Evolutionary conservation across 2,113 vertebrate genomes (phyloP).

Genomic region (Anguilla japonica): DNA sequence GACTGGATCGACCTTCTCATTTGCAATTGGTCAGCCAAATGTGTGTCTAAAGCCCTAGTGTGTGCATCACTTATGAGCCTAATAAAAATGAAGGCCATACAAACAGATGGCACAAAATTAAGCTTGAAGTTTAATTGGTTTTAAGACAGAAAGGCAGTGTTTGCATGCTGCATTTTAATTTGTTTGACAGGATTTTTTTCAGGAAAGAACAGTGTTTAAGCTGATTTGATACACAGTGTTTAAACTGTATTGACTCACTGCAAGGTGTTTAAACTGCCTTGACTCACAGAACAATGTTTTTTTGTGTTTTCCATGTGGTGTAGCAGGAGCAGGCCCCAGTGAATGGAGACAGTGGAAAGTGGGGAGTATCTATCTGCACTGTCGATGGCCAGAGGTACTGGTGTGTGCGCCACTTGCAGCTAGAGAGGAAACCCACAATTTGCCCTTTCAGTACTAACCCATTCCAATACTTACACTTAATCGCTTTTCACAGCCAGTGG

Average conservation of each 20-base stretch:
- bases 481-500: not conserved
- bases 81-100: not conserved
- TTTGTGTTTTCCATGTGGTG: not conserved
- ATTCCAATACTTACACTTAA: not conserved
- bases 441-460: not conserved
- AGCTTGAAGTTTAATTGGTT: not conserved
- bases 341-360: slow-evolving; percentile 44
- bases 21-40: too few species aligned
- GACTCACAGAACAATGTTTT: not conserved
- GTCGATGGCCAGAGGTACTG: slow-evolving; percentile 67
- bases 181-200: not conserved
- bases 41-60: not conserved
- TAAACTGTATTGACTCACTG: not conserved
- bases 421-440: not conserved
- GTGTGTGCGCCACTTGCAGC: not conserved
- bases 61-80: not conserved
- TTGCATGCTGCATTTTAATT: not conserved
- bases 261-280: not conserved
- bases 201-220: not conserved
- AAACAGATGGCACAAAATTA: not conserved
- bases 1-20: not conserved
- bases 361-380: slow-evolving; percentile 66
- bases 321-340: slow-evolving; percentile 44
- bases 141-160: not conserved
- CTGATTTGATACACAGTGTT: not conserved